Conservation (phyloP, 2,888 invertebrate species). For the Stenodema calcarata region DNA sequence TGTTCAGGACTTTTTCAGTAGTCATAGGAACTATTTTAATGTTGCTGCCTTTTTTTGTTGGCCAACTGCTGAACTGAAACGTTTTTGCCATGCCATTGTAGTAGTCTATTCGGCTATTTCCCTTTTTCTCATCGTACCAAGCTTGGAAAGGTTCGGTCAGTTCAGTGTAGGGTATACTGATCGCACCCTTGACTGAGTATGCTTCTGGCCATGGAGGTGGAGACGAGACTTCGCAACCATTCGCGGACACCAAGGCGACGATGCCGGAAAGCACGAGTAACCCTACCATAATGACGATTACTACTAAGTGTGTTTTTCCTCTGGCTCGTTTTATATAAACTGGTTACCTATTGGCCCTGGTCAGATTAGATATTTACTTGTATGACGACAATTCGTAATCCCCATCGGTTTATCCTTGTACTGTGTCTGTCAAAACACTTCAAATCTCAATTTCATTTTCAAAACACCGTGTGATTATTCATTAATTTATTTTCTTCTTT, state of each 20-base stretch:
- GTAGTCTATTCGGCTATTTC: slow-evolving; percentile 89
- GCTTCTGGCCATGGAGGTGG: slow-evolving; percentile 68
- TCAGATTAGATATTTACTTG: not conserved
- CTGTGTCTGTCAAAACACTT: not conserved
- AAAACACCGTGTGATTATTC: not conserved
- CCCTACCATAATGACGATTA: not conserved
- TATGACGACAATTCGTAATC: not conserved
- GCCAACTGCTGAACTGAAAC: slow-evolving; percentile 73
- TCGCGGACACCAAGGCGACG: not conserved
- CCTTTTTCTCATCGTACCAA: slow-evolving; percentile 79
- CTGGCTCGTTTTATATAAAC: not conserved
- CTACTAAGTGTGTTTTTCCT: not conserved
- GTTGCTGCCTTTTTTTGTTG: slow-evolving; percentile 69
- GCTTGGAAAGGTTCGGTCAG: slow-evolving; percentile 89
- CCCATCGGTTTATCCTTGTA: not conserved
- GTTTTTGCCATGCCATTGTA: slow-evolving; percentile 93
- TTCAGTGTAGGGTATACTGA: slow-evolving; percentile 93
- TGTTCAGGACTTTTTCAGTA: slow-evolving; percentile 74
- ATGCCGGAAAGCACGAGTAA: not conserved
- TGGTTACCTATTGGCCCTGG: not conserved
- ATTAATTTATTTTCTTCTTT: not conserved
- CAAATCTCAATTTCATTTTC: not conserved
- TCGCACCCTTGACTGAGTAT: slow-evolving; percentile 77
- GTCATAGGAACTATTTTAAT: slow-evolving; percentile 87
- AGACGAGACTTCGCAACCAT: not conserved